Percentiles rank a stretch among this genome's conserved stretches.
These are phyloP conservation scores for Heliconius sara DNA, from an alignment of 2,888 invertebrate species.

Conservation along the genomic window DNA sequence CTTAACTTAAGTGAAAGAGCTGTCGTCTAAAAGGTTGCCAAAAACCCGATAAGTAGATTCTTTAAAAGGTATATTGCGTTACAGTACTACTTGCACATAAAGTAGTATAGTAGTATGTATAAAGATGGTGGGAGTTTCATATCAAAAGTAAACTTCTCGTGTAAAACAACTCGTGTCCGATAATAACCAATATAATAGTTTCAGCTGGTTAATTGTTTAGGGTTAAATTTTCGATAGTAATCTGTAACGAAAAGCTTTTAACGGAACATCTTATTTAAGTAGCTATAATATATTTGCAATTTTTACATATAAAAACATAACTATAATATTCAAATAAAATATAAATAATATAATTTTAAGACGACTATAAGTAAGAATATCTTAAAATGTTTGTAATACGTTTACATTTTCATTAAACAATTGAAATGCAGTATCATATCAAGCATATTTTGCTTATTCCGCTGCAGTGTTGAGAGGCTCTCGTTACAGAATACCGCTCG, in stretches of 20 bases:
- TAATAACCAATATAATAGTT: background rate
- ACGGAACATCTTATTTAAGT: background rate
- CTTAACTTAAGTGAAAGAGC: slow-evolving; percentile 43
- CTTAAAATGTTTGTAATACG: slow-evolving; percentile 15
- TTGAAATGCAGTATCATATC: slow-evolving; percentile 41
- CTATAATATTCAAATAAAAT: background rate
- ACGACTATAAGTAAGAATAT: background rate
- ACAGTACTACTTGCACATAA: slow-evolving; percentile 2
- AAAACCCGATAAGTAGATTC: slow-evolving; percentile 42
- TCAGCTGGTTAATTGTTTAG: background rate
- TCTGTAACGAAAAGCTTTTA: background rate
- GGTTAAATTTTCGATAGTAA: background rate
- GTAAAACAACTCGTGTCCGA: background rate
- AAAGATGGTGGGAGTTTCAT: background rate
- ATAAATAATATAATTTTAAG: background rate
- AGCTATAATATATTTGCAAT: background rate
- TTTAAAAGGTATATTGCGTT: slow-evolving; percentile 24
- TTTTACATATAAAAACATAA: background rate
- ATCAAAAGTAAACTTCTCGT: background rate
- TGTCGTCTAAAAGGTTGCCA: slow-evolving; percentile 31
- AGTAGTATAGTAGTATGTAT: background rate
- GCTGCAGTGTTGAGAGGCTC: slow-evolving; percentile 53
- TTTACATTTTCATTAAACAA: slow-evolving; percentile 37
- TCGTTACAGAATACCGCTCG: slow-evolving; percentile 52
- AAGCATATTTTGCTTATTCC: slow-evolving; percentile 53